phyloP scores from a whole-genome alignment of 2,113 vertebrate genomes.

The Hydrochoerus hydrochaeris region DNA sequence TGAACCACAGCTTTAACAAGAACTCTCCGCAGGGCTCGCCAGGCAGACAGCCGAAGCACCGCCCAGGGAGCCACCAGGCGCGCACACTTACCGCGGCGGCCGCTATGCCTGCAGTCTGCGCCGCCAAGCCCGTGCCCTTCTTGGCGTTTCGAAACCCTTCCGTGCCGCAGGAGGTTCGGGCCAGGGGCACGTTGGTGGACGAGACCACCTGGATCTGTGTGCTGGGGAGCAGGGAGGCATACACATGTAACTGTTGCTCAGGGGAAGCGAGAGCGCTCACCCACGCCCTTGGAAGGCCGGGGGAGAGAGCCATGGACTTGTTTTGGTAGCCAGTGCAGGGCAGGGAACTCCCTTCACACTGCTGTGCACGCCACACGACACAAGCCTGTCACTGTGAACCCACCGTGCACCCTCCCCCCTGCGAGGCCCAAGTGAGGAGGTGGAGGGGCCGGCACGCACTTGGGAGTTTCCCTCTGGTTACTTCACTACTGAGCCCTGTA shows the following conservation, averaged over 20 bases:
- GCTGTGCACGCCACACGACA: neutral
- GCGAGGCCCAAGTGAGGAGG: neutral
- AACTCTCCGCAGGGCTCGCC: neutral
- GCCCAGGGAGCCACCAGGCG: rapidly evolving
- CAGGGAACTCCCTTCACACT: rapidly evolving
- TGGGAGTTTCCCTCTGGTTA: neutral
- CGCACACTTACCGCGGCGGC: conserved; percentile 89
- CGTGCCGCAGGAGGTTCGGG: conserved; percentile 91
- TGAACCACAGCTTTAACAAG: neutral
- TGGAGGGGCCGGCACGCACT: no score
- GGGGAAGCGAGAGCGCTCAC: neutral
- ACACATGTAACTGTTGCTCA: neutral
- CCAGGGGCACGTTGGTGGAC: conserved; percentile 84
- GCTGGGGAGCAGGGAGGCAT: conserved; percentile 79
- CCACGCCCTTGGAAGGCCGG: rapidly evolving
- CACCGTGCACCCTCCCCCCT: neutral
- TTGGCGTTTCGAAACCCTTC: conserved; percentile 96
- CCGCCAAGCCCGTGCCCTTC: conserved; percentile 93
- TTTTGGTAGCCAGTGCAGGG: neutral
- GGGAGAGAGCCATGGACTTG: neutral
- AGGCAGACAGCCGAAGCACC: rapidly evolving
- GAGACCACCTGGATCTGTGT: conserved; percentile 94
- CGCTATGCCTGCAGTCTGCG: conserved; percentile 93
- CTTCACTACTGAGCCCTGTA: neutral
- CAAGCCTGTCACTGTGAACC: neutral